These are phyloP conservation scores for Daktulosphaira vitifoliae DNA, from an alignment of 1,140 invertebrate species.

Conservation along the genomic window DNA sequence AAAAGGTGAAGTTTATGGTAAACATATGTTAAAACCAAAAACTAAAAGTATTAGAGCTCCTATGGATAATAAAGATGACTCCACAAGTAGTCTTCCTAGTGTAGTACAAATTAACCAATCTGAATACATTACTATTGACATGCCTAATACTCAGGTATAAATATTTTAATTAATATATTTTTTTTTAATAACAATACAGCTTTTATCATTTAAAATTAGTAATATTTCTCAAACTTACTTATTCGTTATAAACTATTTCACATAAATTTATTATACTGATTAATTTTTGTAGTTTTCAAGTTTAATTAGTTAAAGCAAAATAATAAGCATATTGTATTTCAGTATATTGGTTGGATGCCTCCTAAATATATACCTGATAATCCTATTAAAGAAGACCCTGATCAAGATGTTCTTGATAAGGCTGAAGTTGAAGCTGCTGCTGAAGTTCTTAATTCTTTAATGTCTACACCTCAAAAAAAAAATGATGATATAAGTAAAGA, in stretches of 20 bases:
- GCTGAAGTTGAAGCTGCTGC: conserved; percentile 26
- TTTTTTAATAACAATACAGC: no score
- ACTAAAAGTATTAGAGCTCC: conserved; percentile 19
- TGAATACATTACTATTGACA: conserved; percentile 18
- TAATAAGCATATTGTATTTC: no score
- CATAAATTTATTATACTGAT: no score
- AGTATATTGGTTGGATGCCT: conserved; percentile 30
- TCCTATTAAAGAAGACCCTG: neutral
- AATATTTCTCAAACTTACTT: no score
- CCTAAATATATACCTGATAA: conserved; percentile 25
- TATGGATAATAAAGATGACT: conserved; percentile 12
- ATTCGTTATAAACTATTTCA: no score
- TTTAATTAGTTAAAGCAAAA: no score
- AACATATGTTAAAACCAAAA: conserved; percentile 15
- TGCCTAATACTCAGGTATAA: conserved; percentile 13
- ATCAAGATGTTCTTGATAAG: conserved; percentile 18
- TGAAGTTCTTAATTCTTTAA: conserved; percentile 30
- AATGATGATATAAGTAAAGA: neutral
- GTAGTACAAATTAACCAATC: conserved; percentile 10
- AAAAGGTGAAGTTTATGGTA: conserved; percentile 33
- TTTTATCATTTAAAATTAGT: no score
- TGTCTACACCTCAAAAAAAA: conserved; percentile 29
- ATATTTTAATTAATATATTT: neutral
- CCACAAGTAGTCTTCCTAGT: neutral
- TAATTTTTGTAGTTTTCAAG: no score